Base-by-base conservation (phyloP, 2,113 vertebrate genomes). In the Grus americana region DNA sequence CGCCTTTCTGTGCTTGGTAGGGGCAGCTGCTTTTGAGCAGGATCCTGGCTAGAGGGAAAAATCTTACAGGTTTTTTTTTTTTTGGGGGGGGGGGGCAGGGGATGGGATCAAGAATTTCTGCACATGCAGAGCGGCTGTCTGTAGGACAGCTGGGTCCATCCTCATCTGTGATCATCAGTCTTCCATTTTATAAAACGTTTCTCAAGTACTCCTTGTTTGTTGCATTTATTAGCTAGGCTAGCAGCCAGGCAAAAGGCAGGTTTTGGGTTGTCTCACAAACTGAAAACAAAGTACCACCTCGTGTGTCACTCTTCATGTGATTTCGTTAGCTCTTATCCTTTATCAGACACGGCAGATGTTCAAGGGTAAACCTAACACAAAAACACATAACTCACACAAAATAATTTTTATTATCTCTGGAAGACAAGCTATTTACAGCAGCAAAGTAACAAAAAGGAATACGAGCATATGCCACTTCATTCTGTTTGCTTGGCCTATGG, bases 401-500 rank as follows among this genome's bases (percentile, higher is more conserved):
- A 91, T 73, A n/a, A 20, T 84, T 96, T 87, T 96, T 96, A 79
- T 61, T 73, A 70, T 82, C 68, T 93, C 72, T 62, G 80, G 67
- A 96, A 90, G 72, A 73, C 46, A 65, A 89, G 57, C 76, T 94
- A 71, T 97, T 95, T 95, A 92, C 80, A 94, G 75, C 75, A 86
- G 66, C 9, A 0, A 82, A 96, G 55, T 59, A 95, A 87, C 86
- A 93, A 78, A 74, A 74, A 90, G 59, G 93, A 87, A 78, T 36
- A 90, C 5, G 22, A 97, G 92, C 40, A 81, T 52, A 46, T 36
- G 63, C 75, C 5, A n/a, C 70, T 86, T 92, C 46, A 29, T 65
- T 85, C 32, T 87, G 90, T 96, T 95, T 93, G 90, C 91, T 96
- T 97, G 96, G 85, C 95, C 95, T 96, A 17, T 90, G 87, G 91